Evolutionary conservation across 2,888 invertebrate genomes (phyloP).

Genomic region (Platycheirus rosarum): DNA sequence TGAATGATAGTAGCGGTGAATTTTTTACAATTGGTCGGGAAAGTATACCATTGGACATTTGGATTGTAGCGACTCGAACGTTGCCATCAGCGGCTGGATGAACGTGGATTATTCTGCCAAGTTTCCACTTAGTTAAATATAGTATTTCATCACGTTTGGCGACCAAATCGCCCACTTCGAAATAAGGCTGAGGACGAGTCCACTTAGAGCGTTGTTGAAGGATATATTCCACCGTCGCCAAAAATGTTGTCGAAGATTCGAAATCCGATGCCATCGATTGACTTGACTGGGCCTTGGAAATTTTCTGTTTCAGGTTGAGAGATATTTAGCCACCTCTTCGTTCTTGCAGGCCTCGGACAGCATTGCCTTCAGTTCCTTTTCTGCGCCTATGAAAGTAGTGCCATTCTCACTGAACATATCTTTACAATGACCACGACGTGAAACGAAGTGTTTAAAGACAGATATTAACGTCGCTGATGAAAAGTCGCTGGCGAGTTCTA

Average conservation of each 20-base stretch:
- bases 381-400: slow-evolving; percentile 26
- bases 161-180: slow-evolving; percentile 24
- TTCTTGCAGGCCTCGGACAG: not conserved
- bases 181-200: not conserved
- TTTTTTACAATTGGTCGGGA: slow-evolving; percentile 3
- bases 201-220: slow-evolving; percentile 40
- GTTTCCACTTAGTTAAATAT: slow-evolving; percentile 24
- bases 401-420: slow-evolving; percentile 6
- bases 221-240: slow-evolving; percentile 36
- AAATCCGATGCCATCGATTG: slow-evolving; percentile 19
- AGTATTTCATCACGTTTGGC: slow-evolving; percentile 11
- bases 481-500: too few species aligned
- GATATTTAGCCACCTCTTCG: slow-evolving; percentile 1
- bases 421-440: slow-evolving; percentile 1
- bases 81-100: slow-evolving; percentile 2
- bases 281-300: slow-evolving; percentile 7
- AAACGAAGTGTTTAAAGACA: slow-evolving; percentile 18
- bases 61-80: not conserved
- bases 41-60: slow-evolving; percentile 2
- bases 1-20: too few species aligned
- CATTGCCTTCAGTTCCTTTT: slow-evolving; percentile 9
- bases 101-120: slow-evolving; percentile 8
- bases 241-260: slow-evolving; percentile 32
- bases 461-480: slow-evolving; percentile 32
- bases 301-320: slow-evolving; percentile 15